Conservation (phyloP, 2,888 invertebrate species). For the Embidobia sp. region DNA sequence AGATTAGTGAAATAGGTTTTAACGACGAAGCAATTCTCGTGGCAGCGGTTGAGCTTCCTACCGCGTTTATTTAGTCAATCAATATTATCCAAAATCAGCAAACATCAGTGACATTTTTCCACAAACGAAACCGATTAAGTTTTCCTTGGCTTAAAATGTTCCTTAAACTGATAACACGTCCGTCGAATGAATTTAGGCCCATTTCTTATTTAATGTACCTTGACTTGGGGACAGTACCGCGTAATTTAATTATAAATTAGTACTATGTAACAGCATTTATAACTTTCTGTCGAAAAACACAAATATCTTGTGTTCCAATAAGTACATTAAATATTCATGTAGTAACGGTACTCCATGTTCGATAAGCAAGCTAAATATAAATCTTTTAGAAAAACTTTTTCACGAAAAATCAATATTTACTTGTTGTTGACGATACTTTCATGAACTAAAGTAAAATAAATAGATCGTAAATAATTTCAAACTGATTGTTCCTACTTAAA, state of each 20-base stretch:
- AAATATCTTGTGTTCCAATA: background rate
- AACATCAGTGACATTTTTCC: no score
- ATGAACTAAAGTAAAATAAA: conserved; percentile 17
- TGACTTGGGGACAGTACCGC: no score
- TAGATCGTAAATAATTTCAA: conserved; percentile 31
- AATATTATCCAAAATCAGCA: background rate
- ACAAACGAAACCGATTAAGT: background rate
- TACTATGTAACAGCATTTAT: no score
- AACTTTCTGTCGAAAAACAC: background rate
- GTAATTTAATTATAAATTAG: no score
- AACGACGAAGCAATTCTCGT: conserved; percentile 37
- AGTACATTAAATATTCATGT: conserved; percentile 1
- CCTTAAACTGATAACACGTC: background rate
- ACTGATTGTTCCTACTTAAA: background rate
- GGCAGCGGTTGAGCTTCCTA: conserved; percentile 1
- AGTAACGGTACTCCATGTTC: background rate
- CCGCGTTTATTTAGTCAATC: background rate
- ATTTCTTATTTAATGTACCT: no score
- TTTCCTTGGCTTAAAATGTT: background rate
- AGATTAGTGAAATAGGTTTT: conserved; percentile 49
- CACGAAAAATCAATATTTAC: conserved; percentile 17
- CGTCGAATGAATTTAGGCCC: no score
- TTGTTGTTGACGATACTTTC: conserved; percentile 16
- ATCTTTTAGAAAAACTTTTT: conserved; percentile 23
- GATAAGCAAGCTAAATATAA: conserved; percentile 11